Evolutionary conservation across 2,797 vertebrate genomes (phyloP), one percentile per base, ranked within the genome.

Genomic region (Strix occidentalis): DNA sequence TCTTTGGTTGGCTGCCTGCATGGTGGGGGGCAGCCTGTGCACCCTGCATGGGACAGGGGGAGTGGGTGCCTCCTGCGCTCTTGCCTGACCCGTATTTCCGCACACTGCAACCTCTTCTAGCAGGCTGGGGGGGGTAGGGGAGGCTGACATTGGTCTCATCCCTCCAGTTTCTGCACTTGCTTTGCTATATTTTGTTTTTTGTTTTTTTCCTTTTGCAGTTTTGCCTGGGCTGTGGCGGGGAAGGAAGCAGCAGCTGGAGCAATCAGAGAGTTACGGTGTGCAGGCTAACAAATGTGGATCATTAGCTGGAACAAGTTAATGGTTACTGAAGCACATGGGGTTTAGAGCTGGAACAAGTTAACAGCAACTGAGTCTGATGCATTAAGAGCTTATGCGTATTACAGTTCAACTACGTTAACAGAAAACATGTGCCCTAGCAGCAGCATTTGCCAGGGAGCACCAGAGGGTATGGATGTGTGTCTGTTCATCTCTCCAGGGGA

Each of bases 321-420:
- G 56, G 94, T 76, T 95, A 76, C 91, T 80, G 76, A 86, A 96
- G 72, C 92, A 84, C 80, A 35, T 75, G 86, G 81, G 12, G 51
- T 91, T 96, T 80, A 54, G 92, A 90, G 61, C 94, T 93, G 93
- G 80, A 94, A 72, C 51, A 90, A 92, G 78, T 93, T 89, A 94
- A 80, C 71, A 64, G 90, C 72, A 28, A 33, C 71, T 69, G 28
- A 15, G 63, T 29, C 35, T 7, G 9, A 16, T 60, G 84, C 61
- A 75, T 71, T 91, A 76, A 82, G 61, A 74, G 63, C 41, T 90
- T 94, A 66, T 4, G 25, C 0, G 18, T 43, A 9, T 88, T 92
- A 63, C 57, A 80, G 81, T 77, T 93, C 63, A 86, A 3, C 78
- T 81, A 0, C 60, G 66, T 66, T 95, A 93, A 93, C 82, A 81